Conservation (phyloP, 2,888 invertebrate genomes). For the Acanthococcus lagerstroemiae region DNA sequence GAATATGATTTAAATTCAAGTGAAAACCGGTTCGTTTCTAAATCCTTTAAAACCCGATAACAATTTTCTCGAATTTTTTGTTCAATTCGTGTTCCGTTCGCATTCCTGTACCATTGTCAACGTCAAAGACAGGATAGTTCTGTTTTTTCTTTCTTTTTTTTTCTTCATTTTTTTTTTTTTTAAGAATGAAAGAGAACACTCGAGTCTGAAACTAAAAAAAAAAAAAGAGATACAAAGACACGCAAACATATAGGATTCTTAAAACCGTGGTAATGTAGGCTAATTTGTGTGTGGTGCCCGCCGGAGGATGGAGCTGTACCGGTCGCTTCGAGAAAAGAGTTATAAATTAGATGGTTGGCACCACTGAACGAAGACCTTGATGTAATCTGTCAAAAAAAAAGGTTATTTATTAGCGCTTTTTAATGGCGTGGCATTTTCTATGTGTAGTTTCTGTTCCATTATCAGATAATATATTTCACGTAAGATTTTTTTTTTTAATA, state of each 20-base stretch:
- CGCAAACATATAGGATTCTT: background rate
- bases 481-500: conserved; percentile 3
- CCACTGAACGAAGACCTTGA: conserved; percentile 26
- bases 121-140: background rate
- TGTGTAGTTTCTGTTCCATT: conserved; percentile 21
- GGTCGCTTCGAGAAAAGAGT: conserved; percentile 17
- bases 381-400: conserved; percentile 25
- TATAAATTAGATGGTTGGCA: conserved; percentile 24
- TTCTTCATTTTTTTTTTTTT: no score
- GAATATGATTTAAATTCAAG: no score
- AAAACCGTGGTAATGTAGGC: background rate
- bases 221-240: background rate
- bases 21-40: no score
- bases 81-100: no score
- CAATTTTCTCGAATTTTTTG: no score
- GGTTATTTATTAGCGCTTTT: conserved; percentile 30
- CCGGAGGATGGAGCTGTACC: conserved; percentile 6
- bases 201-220: background rate
- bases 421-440: conserved; percentile 20
- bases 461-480: conserved; percentile 25
- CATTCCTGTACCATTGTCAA: background rate
- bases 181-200: no score
- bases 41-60: no score
- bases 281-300: background rate
- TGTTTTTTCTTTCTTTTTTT: no score